Base-by-base conservation (phyloP, 2,113 vertebrate genomes). In the Entomyzon cyanotis region DNA sequence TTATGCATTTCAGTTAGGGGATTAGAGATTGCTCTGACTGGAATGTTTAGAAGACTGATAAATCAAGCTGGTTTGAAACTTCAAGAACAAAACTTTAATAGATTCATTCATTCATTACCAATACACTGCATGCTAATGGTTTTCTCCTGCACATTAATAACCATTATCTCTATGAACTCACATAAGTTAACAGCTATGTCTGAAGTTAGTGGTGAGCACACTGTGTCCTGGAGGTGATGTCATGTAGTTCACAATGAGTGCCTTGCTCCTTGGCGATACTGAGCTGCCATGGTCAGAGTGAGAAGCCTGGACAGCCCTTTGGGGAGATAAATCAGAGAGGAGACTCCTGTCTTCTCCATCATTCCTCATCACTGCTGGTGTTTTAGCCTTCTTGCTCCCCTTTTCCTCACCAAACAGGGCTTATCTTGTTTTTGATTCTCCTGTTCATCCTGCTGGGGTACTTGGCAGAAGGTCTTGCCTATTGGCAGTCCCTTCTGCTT, bases 161-260 rank as follows among this genome's bases (percentile, higher is more conserved):
- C 30, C 15, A 42, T 74, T 87, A 59, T 20, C 31, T 33, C 39
- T 62, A 11, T 16, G 15, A 77, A 47, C 18, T 67, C 39, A 67
- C 12, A 13, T 2, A 50, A 56, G 11, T 49, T 65, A 59, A 50
- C 39, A n/a, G 15, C 56, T 53, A 7, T 37, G 31, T 24, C 33
- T 56, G 30, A 63, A 87, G 19, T 52, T 18, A 84, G 17, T 0
- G 1, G 27, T 37, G 16, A 63, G 20, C 15, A 25, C 19, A 13
- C 17, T 4, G 1, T 50, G 23, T 78, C 24, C 35, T 1, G 1
- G 50, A 81, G 16, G 6, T 47, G 24, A 39, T 27, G 18, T 6
- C 0, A 0, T 33, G n/a, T 9, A 46, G 9, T 15, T 77, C 35
- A 42, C 21, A 41, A 24, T 14, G 11, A 44, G 15, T 2, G 1